Percentiles rank a stretch among this genome's conserved stretches.
Evolutionary conservation across 1,140 invertebrate genomes (phyloP).

Genomic region (Nautilus pompilius): DNA sequence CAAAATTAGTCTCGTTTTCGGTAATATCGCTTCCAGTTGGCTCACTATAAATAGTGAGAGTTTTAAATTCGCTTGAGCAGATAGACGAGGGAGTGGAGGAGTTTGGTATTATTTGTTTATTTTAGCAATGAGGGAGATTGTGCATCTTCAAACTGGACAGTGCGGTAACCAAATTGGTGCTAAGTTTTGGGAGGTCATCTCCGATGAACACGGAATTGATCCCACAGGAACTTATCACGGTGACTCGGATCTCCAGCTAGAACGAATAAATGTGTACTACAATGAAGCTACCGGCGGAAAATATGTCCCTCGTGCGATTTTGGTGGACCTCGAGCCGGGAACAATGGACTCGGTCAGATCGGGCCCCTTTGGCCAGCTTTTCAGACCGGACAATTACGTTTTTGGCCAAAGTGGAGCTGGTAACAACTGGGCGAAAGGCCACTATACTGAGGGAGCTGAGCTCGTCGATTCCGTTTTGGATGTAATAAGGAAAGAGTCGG

Average conservation of each 20-base stretch:
- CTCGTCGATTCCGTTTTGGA: conserved; percentile 58
- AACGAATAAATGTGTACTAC: conserved; percentile 60
- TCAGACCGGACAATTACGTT: conserved; percentile 51
- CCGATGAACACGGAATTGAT: conserved; percentile 61
- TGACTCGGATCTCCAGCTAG: conserved; percentile 59
- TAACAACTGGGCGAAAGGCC: conserved; percentile 50
- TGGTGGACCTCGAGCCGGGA: conserved; percentile 67
- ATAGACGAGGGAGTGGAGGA: no score
- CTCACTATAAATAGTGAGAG: no score
- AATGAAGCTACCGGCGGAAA: conserved; percentile 66
- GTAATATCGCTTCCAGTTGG: no score
- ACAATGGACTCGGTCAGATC: conserved; percentile 53
- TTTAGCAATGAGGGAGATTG: conserved; percentile 92
- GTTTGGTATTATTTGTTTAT: no score
- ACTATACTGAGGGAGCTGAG: conserved; percentile 87
- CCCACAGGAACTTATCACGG: conserved; percentile 58
- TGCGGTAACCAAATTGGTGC: conserved; percentile 90
- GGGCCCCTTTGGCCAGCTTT: conserved; percentile 50
- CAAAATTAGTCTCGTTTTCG: no score
- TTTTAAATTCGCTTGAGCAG: no score
- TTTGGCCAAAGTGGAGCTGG: conserved; percentile 55
- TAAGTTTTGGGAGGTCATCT: conserved; percentile 93
- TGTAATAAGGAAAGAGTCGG: conserved; percentile 89
- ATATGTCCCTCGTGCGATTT: conserved; percentile 83
- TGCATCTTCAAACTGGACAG: conserved; percentile 88